Percentiles rank a stretch among this genome's conserved stretches.
Conservation (phyloP, 2,113 vertebrate genomes). For the Suricata suricatta region DNA sequence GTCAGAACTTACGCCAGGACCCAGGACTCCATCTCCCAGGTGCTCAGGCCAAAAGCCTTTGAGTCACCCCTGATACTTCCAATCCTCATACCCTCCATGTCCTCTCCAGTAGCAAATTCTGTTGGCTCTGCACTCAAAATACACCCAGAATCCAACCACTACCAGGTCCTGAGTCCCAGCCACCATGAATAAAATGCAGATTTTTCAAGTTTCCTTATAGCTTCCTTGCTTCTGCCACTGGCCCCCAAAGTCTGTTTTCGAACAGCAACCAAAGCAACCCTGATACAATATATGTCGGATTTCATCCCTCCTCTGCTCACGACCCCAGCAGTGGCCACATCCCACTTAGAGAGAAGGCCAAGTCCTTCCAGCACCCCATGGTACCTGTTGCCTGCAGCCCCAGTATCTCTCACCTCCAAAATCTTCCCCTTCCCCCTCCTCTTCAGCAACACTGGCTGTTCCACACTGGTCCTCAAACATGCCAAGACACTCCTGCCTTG, state of each 20-base stretch:
- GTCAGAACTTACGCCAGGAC: neutral
- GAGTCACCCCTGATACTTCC: neutral
- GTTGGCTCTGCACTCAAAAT: neutral
- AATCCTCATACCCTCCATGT: neutral
- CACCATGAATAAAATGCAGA: neutral
- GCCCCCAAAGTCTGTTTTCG: neutral
- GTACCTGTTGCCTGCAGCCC: neutral
- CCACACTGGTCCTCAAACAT: neutral
- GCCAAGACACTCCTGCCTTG: neutral
- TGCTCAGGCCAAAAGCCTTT: neutral
- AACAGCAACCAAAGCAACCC: neutral
- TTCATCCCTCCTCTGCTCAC: neutral
- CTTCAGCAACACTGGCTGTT: neutral
- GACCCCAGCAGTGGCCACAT: neutral
- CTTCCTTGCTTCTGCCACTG: neutral
- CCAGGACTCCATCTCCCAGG: neutral
- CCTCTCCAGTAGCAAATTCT: neutral
- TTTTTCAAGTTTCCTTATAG: neutral
- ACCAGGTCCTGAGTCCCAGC: too few species aligned
- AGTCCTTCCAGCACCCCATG: neutral
- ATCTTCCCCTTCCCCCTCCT: neutral
- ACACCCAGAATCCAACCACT: neutral
- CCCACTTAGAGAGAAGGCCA: neutral
- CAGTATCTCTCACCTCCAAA: neutral
- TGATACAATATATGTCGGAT: neutral